These are phyloP conservation scores for Plagiodera versicolora DNA, from an alignment of 2,888 invertebrate species.

Conservation along the genomic window DNA sequence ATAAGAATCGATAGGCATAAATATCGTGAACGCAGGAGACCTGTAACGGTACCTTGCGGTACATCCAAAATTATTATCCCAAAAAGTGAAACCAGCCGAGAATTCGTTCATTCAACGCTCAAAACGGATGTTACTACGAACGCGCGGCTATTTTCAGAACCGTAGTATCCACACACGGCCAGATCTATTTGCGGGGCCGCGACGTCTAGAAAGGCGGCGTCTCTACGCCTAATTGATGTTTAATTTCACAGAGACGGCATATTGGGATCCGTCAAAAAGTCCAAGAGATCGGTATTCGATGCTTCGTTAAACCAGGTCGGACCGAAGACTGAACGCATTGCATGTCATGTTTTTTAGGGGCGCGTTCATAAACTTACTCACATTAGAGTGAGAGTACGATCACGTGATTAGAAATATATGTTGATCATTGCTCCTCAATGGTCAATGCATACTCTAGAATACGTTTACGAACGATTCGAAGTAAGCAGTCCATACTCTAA, in stretches of 20 bases:
- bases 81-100: not conserved
- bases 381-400: no score
- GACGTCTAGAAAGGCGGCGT: slow-evolving; percentile 38
- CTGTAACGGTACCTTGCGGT: no score
- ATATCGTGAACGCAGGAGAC: no score
- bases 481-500: no score
- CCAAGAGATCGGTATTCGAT: not conserved
- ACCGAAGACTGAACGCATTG: not conserved
- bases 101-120: not conserved
- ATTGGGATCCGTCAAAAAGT: slow-evolving; percentile 28
- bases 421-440: no score
- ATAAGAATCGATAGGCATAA: no score
- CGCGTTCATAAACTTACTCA: no score
- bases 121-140: not conserved
- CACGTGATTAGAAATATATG: no score
- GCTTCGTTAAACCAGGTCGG: not conserved
- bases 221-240: slow-evolving; percentile 42
- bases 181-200: slow-evolving; percentile 38
- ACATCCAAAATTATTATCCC: not conserved
- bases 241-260: slow-evolving; percentile 40
- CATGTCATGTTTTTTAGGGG: no score
- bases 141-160: slow-evolving; percentile 21
- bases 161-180: slow-evolving; percentile 15
- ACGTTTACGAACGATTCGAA: no score
- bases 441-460: no score